A percentile compares a stretch with the other conserved stretches of the same genome.
phyloP scores from a whole-genome alignment of 1,140 invertebrate genomes.

The Drosophila watanabei region DNA sequence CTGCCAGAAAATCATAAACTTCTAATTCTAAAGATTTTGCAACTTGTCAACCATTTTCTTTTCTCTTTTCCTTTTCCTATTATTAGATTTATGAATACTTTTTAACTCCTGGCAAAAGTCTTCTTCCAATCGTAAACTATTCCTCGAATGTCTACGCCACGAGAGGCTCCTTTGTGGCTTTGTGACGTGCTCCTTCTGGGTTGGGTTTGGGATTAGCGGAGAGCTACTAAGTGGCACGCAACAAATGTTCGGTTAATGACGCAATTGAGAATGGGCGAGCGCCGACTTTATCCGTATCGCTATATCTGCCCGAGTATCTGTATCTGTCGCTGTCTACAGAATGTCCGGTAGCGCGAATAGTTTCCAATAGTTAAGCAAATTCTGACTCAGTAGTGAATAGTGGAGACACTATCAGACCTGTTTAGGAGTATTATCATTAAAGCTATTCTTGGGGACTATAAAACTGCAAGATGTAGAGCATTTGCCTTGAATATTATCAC shows the following conservation, averaged over 20 bases:
- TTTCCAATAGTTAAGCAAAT: not conserved
- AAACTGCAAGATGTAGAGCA: not conserved
- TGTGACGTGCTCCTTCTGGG: slow-evolving; percentile 7
- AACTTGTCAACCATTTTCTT: not conserved
- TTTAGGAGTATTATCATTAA: not conserved
- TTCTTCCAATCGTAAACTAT: slow-evolving; percentile 12
- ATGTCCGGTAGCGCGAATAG: slow-evolving; percentile 6
- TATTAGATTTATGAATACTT: not conserved
- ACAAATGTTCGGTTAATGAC: slow-evolving; percentile 67
- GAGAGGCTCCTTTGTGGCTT: not conserved
- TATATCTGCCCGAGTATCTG: slow-evolving; percentile 3
- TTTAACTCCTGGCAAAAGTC: not conserved
- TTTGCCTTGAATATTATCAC: not conserved
- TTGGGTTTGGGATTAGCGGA: slow-evolving; percentile 27
- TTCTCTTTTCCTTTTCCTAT: not conserved
- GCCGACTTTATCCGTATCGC: slow-evolving; percentile 11
- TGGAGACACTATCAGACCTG: not conserved
- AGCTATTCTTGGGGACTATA: not conserved
- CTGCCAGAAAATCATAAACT: not conserved
- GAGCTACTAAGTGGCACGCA: slow-evolving; percentile 62
- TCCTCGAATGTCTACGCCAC: slow-evolving; percentile 11
- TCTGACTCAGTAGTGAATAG: not conserved
- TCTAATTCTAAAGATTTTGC: not conserved
- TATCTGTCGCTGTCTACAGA: slow-evolving; percentile 17
- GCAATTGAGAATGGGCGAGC: slow-evolving; percentile 44